These are phyloP conservation scores for Ceriagrion tenellum DNA, from an alignment of 2,888 invertebrate species.

Conservation along the genomic window DNA sequence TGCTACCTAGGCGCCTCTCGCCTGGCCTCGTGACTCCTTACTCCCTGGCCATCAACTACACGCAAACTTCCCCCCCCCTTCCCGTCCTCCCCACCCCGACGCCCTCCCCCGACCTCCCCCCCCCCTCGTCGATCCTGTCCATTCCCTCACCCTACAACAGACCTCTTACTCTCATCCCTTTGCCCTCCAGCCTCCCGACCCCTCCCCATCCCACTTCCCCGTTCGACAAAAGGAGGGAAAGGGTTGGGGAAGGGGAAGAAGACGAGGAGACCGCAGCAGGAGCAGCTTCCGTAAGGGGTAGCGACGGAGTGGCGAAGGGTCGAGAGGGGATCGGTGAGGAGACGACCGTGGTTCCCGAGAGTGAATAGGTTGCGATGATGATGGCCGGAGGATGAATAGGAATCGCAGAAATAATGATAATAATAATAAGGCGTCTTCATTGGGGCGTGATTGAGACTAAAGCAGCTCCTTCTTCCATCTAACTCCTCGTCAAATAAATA, in stretches of 20 bases:
- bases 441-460: too few species aligned
- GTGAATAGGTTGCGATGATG: not conserved
- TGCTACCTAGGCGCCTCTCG: conserved; percentile 54
- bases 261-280: not conserved
- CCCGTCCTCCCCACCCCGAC: not conserved
- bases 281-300: not conserved
- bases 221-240: not conserved
- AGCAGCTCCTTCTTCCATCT: too few species aligned
- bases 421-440: too few species aligned
- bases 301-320: not conserved
- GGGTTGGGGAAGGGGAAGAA: not conserved
- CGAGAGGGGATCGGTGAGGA: not conserved
- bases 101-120: not conserved
- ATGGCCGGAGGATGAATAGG: not conserved
- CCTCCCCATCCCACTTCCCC: not conserved
- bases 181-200: not conserved
- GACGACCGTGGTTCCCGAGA: not conserved
- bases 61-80: not conserved
- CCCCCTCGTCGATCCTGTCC: not conserved
- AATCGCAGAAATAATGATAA: not conserved
- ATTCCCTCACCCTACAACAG: not conserved
- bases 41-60: conserved; percentile 48
- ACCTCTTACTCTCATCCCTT: not conserved
- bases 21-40: conserved; percentile 50
- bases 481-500: too few species aligned